These are phyloP conservation scores for Engystomops pustulosus DNA, from an alignment of 2,113 vertebrate species.

Conservation along the genomic window DNA sequence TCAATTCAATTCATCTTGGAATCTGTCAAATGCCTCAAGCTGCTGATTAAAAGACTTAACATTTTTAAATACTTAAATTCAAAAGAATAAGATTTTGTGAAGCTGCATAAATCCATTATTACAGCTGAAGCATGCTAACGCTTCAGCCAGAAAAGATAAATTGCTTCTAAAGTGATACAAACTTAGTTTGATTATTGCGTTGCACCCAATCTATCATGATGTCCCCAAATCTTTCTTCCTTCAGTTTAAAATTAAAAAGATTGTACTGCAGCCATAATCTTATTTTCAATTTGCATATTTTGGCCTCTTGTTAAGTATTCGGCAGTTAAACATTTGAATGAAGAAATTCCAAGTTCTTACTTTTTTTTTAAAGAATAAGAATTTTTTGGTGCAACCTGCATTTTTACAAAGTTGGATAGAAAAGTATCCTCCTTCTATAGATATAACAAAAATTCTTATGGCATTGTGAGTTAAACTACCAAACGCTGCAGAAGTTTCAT, in stretches of 20 bases:
- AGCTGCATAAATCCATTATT: conserved; percentile 73
- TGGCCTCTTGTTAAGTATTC: conserved; percentile 70
- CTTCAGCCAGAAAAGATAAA: conserved; percentile 76
- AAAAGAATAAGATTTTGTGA: conserved; percentile 71
- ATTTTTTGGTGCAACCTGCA: not conserved
- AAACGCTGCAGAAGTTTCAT: not conserved
- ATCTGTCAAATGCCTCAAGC: conserved; percentile 62
- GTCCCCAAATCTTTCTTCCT: conserved; percentile 73
- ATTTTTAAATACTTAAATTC: conserved; percentile 68
- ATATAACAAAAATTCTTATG: not conserved
- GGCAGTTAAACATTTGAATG: conserved; percentile 63
- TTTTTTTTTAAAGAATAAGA: not conserved
- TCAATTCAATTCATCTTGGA: conserved; percentile 61
- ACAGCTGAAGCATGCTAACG: conserved; percentile 71
- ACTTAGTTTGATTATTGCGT: conserved; percentile 76
- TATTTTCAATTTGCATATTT: conserved; percentile 75
- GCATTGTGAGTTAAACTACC: not conserved
- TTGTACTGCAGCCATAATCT: conserved; percentile 73
- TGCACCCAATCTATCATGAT: conserved; percentile 73
- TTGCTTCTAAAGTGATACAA: conserved; percentile 71
- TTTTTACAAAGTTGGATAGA: not conserved
- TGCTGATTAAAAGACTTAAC: conserved; percentile 65
- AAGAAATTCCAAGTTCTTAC: conserved; percentile 9
- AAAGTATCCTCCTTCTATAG: not conserved
- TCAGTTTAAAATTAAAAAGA: conserved; percentile 76